Conservation (phyloP, 2,113 vertebrate genomes). For the Laticauda laticaudata region DNA sequence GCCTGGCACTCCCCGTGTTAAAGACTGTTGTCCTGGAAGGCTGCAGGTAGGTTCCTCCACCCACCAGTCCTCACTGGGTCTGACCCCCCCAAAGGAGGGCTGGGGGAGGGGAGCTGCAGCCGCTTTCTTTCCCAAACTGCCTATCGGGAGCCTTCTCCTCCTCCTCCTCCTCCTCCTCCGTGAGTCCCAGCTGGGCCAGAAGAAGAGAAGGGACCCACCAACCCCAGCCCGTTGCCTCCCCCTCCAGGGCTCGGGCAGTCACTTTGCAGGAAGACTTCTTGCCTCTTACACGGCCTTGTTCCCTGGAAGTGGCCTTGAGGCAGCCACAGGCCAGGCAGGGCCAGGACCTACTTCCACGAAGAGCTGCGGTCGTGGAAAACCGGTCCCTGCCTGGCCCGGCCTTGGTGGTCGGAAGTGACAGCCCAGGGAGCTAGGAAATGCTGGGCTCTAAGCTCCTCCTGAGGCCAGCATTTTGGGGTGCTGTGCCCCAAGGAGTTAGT, state of each 20-base stretch:
- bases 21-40: background rate
- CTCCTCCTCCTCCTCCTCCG: no score
- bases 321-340: background rate
- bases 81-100: background rate
- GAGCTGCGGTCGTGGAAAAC: background rate
- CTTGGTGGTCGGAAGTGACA: background rate
- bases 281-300: background rate
- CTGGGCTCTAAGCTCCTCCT: background rate
- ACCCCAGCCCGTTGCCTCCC: background rate
- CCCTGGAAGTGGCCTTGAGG: background rate
- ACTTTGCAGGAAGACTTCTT: background rate
- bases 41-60: background rate
- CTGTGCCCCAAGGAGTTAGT: background rate
- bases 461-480: background rate
- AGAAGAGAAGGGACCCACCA: background rate
- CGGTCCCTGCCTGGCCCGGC: no score
- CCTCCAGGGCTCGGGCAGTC: background rate
- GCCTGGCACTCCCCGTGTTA: background rate
- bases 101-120: background rate
- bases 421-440: background rate
- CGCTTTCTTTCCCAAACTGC: background rate
- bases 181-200: background rate
- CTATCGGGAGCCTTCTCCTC: background rate
- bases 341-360: background rate
- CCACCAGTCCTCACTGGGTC: background rate